These are phyloP conservation scores for Palythoa grandis DNA, from an alignment of 92 coral and sea anemone species.

Conservation along the genomic window DNA sequence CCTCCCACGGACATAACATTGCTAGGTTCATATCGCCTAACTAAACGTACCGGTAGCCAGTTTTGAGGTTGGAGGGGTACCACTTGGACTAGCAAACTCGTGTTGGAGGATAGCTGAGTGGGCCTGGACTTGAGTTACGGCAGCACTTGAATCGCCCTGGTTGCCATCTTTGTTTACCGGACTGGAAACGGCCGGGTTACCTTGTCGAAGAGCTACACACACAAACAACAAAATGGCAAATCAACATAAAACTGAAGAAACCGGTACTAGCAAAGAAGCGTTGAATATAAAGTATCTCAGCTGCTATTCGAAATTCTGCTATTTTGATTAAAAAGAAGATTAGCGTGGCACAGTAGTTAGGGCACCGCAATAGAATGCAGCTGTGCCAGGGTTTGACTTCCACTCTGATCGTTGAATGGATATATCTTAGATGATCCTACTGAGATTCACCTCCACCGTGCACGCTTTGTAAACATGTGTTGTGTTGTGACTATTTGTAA, in stretches of 20 bases:
- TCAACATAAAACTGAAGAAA: not conserved
- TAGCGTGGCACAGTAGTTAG: no score
- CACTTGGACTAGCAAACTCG: slow-evolving; percentile 71
- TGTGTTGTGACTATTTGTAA: no score
- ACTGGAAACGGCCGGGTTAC: slow-evolving; percentile 43
- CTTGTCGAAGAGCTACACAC: slow-evolving; percentile 86
- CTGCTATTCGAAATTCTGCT: no score
- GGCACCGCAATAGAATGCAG: no score
- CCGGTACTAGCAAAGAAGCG: not conserved
- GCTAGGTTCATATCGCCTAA: not conserved
- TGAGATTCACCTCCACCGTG: no score
- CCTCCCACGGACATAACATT: no score
- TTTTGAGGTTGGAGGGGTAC: slow-evolving; percentile 80
- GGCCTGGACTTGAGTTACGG: slow-evolving; percentile 39
- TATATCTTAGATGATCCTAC: no score
- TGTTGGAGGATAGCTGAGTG: slow-evolving; percentile 81
- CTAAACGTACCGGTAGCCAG: slow-evolving; percentile 48
- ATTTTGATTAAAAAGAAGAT: no score
- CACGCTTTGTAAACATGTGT: no score
- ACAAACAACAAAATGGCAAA: not conserved
- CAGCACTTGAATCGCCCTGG: slow-evolving; percentile 51
- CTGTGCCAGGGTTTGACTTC: no score
- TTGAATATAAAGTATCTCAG: no score
- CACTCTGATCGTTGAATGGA: no score
- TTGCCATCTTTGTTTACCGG: slow-evolving; percentile 65